Evolutionary conservation across 64 coral and sea anemone species (phyloP), one percentile per base, ranked within the genome.

Genomic region (Montipora capricornis): DNA sequence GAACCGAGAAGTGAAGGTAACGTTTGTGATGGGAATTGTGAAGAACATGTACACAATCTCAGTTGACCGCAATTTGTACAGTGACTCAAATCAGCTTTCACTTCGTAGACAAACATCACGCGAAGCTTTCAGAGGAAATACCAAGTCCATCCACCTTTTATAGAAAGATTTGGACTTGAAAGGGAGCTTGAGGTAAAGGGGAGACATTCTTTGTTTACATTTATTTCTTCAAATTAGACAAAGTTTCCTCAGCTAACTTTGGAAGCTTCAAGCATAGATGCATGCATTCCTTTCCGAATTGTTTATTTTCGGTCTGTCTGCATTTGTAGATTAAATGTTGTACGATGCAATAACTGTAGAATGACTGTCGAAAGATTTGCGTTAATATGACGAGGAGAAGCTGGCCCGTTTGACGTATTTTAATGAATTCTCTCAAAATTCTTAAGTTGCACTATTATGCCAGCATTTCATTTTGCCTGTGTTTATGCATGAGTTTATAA

Each of bases 141-240:
- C 22, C 97, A 98, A 14, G 82, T 98, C 73, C 85, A 96, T 80
- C 53, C 88, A 2, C 81, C 88, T 8, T 95, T 98, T 73, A 88
- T 96, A 3, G 90, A 88, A 75, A 87, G 97, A 82, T 84, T 98
- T 13, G 94, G 91, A 17, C 80, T 98, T 47, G 94, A 94, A 47
- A 91, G n/a, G 20, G 97, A 98, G 73, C 94, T 98, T 12, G 82
- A 96, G 97, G 97, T 98, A 90, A 93, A 60, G 44, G 29, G 29
- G 8, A 62, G 22, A n/a, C 73, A 45, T 90, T 4, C 11, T 66
- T 60, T 53, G 29, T 44, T 19, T 50, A 14, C 1, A 15, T 69
- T n/a, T 49, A 44, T 44, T 60, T 45, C 37, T 79, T 47, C 62
- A 66, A 20, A 49, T 73, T 14, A 17, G 17, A 3, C 12, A 12